These are phyloP conservation scores for Phodopus roborovskii DNA, from an alignment of 2,113 vertebrate species.

Conservation along the genomic window DNA sequence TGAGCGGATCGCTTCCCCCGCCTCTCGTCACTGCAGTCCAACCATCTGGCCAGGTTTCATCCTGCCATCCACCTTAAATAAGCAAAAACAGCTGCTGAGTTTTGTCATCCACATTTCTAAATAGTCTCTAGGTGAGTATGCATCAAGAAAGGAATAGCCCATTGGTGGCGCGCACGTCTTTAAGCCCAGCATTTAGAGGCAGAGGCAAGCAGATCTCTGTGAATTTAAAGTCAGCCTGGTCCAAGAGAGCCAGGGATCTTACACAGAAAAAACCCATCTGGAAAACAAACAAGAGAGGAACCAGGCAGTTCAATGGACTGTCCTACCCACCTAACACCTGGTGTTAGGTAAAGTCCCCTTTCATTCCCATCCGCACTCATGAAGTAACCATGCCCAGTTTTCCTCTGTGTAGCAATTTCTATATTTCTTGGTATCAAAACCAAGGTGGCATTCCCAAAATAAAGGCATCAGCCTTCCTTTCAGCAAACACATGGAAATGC, in stretches of 20 bases:
- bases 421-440: neutral
- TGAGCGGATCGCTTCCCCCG: constrained; percentile 97
- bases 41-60: constrained; percentile 98
- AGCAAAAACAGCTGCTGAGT: constrained; percentile 34
- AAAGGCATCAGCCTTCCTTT: constrained; percentile 15
- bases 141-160: neutral
- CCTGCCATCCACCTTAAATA: constrained; percentile 95
- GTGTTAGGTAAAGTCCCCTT: neutral
- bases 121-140: neutral
- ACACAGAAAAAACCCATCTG: neutral
- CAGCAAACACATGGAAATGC: neutral
- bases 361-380: neutral
- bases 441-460: constrained; percentile 41
- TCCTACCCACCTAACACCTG: neutral
- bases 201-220: neutral
- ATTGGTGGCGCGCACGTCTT: neutral
- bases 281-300: constrained; percentile 9
- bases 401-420: neutral
- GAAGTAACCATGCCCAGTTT: neutral
- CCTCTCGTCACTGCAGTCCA: constrained; percentile 98
- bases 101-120: neutral
- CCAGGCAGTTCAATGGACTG: neutral
- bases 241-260: neutral
- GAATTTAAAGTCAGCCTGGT: neutral
- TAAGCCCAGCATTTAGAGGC: neutral